Evolutionary conservation across 92 coral and sea anemone genomes (phyloP).

Genomic region (Siderastrea siderea): DNA sequence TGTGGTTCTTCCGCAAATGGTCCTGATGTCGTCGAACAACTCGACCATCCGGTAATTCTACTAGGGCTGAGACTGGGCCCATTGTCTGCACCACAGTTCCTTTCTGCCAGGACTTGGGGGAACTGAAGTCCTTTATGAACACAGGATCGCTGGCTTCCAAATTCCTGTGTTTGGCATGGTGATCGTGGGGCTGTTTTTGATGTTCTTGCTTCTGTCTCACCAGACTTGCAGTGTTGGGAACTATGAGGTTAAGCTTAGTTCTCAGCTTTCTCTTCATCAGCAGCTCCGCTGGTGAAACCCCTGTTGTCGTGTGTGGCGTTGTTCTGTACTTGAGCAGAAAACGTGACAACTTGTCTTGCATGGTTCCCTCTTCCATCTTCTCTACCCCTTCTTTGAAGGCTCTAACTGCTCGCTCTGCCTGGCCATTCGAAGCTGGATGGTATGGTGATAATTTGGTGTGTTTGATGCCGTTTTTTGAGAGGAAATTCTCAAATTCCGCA

Average conservation of each 20-base stretch:
- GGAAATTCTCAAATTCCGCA: conserved; percentile 38
- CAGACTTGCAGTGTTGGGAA: conserved; percentile 10
- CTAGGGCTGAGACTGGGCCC: conserved; percentile 52
- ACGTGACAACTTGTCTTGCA: conserved; percentile 42
- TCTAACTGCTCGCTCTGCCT: not conserved
- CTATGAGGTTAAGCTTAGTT: conserved; percentile 7
- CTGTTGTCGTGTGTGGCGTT: conserved; percentile 58
- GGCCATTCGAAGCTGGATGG: conserved; percentile 36
- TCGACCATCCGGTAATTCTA: conserved; percentile 41
- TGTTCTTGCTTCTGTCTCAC: conserved; percentile 23
- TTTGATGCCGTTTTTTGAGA: conserved; percentile 36
- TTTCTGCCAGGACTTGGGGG: conserved; percentile 40
- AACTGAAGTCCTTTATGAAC: conserved; percentile 40
- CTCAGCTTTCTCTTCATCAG: conserved; percentile 2
- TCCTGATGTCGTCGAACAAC: conserved; percentile 41
- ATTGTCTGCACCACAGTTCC: conserved; percentile 25
- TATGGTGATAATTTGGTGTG: conserved; percentile 54
- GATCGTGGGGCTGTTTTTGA: conserved; percentile 41
- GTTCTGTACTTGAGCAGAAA: conserved; percentile 48
- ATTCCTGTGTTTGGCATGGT: conserved; percentile 49
- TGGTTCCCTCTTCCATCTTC: conserved; percentile 54
- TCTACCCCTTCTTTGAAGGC: conserved; percentile 50
- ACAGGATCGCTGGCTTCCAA: conserved; percentile 36
- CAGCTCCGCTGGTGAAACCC: conserved; percentile 38
- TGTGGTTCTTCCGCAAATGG: conserved; percentile 28